Percentiles rank a stretch among this genome's conserved stretches.
Conservation (phyloP, 2,113 vertebrate species). For the Axis porcinus region DNA sequence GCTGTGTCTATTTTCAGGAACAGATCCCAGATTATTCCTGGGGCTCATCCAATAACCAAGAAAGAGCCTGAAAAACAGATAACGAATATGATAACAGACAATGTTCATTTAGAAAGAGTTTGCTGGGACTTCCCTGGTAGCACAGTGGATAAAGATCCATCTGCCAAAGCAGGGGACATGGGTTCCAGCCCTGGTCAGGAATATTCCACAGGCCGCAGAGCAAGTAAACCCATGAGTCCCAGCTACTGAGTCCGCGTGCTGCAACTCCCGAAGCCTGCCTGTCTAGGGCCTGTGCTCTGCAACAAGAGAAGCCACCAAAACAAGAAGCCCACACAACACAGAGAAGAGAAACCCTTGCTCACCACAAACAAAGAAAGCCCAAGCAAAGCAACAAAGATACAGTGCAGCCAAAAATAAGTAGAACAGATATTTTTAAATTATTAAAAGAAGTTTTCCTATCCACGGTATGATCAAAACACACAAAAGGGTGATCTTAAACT, state of each 20-base stretch:
- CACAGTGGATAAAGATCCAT: neutral
- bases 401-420: neutral
- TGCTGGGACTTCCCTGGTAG: neutral
- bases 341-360: neutral
- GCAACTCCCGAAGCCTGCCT: neutral
- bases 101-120: neutral
- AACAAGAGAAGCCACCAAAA: neutral
- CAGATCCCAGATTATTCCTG: conserved; percentile 49
- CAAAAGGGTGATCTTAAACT: conserved; percentile 74
- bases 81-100: neutral
- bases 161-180: neutral
- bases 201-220: neutral
- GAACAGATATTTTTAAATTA: neutral
- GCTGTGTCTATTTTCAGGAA: conserved; percentile 45
- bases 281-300: neutral
- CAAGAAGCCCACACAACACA: neutral
- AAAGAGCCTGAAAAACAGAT: neutral
- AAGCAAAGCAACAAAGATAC: neutral
- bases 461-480: accelerated
- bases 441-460: neutral
- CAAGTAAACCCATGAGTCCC: neutral
- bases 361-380: neutral
- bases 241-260: neutral
- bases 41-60: conserved; percentile 58
- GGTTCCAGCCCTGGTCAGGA: neutral